These are phyloP conservation scores for Zaprionus capensis DNA, from an alignment of 1,140 invertebrate species.

Conservation along the genomic window DNA sequence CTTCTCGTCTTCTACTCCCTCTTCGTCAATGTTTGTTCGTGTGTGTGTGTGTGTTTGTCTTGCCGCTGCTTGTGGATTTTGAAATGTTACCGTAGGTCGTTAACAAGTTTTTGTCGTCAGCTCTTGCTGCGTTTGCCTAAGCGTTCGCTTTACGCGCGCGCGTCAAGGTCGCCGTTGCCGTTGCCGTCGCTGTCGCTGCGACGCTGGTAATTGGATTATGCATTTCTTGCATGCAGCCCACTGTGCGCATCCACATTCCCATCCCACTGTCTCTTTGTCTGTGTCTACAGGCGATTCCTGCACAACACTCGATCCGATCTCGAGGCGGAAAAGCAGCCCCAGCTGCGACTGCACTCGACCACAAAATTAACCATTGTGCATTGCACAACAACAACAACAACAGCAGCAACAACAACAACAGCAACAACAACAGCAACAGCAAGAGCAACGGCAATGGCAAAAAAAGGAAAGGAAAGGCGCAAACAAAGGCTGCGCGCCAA, in stretches of 20 bases:
- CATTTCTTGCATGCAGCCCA: background rate
- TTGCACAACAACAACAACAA: constrained; percentile 44
- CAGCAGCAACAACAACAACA: background rate
- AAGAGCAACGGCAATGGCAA: constrained; percentile 13
- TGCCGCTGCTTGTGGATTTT: constrained; percentile 42
- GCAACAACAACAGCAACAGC: background rate
- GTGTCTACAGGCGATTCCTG: background rate
- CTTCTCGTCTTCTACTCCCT: background rate
- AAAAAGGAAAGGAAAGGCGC: constrained; percentile 23
- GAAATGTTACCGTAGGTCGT: constrained; percentile 73
- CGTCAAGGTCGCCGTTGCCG: constrained; percentile 24
- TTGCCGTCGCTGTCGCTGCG: no score
- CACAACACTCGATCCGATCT: background rate
- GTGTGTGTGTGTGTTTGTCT: constrained; percentile 7
- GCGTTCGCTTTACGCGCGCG: constrained; percentile 14
- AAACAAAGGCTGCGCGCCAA: constrained; percentile 4
- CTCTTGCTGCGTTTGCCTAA: constrained; percentile 42
- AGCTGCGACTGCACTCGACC: constrained; percentile 40
- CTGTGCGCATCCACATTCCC: background rate
- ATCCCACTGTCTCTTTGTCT: no score
- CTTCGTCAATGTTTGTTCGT: background rate
- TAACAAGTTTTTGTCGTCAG: constrained; percentile 57
- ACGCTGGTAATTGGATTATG: constrained; percentile 1
- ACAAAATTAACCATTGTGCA: constrained; percentile 57
- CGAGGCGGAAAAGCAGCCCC: constrained; percentile 24